These are phyloP conservation scores for Camponotus fellah DNA, from an alignment of 2,888 invertebrate species.

Conservation along the genomic window DNA sequence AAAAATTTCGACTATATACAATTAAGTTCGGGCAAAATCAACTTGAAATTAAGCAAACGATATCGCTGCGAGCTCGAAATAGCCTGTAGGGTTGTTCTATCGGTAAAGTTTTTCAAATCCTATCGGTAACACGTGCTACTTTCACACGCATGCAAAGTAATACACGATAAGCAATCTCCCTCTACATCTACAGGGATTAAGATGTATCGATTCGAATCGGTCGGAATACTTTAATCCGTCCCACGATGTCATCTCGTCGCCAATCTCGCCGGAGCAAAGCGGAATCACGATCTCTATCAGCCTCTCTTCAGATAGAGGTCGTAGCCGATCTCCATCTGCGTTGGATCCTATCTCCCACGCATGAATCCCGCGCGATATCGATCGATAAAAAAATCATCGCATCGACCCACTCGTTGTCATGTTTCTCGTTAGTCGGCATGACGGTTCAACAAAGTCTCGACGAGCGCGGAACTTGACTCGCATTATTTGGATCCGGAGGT, in stretches of 20 bases:
- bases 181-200: conserved; percentile 42
- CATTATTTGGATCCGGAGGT: conserved; percentile 68
- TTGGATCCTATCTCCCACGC: conserved; percentile 42
- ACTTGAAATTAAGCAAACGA: neutral
- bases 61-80: neutral
- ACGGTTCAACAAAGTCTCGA: conserved; percentile 68
- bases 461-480: conserved; percentile 62
- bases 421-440: conserved; percentile 70
- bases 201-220: conserved; percentile 33
- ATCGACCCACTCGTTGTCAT: conserved; percentile 38
- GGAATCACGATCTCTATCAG: conserved; percentile 57
- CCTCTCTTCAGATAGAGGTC: conserved; percentile 36
- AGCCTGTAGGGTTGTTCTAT: neutral
- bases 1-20: neutral
- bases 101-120: conserved; percentile 19
- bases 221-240: conserved; percentile 35
- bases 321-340: conserved; percentile 39
- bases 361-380: conserved; percentile 44
- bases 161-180: conserved; percentile 33
- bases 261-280: conserved; percentile 49
- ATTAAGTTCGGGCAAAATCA: neutral
- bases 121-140: conserved; percentile 6
- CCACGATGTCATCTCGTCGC: conserved; percentile 61
- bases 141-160: conserved; percentile 31
- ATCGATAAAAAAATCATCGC: conserved; percentile 60